Evolutionary conservation across 1,140 invertebrate species (phyloP).

Genomic region (Drosophila truncata): DNA sequence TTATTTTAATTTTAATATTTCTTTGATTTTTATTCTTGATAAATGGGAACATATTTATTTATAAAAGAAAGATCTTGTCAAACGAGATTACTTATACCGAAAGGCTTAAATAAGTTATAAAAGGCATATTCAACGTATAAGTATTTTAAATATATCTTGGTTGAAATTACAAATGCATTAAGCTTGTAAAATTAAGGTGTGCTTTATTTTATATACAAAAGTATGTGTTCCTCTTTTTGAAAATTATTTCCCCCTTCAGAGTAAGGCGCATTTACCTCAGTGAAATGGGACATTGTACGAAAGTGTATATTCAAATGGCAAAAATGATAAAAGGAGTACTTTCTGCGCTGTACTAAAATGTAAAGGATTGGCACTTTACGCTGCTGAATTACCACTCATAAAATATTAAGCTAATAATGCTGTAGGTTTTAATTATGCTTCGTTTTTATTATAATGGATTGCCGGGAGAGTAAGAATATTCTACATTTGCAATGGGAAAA

Average conservation of each 20-base stretch:
- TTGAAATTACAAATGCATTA: neutral
- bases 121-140: neutral
- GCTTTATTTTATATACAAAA: neutral
- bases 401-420: constrained; percentile 4
- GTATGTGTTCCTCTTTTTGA: neutral
- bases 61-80: neutral
- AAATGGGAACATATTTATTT: constrained; percentile 3
- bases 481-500: neutral
- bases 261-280: neutral
- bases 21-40: constrained; percentile 2
- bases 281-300: neutral
- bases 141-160: neutral
- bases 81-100: neutral
- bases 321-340: neutral
- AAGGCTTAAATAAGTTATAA: neutral
- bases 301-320: neutral
- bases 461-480: neutral
- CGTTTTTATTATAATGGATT: neutral
- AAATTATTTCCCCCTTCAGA: neutral
- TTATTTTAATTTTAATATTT: constrained; percentile 12
- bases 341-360: neutral
- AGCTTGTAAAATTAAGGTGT: neutral
- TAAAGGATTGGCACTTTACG: neutral
- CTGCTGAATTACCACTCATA: neutral
- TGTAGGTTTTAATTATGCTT: neutral